Conservation (phyloP, 2,888 invertebrate species). For the Mellilla xanthometata region DNA sequence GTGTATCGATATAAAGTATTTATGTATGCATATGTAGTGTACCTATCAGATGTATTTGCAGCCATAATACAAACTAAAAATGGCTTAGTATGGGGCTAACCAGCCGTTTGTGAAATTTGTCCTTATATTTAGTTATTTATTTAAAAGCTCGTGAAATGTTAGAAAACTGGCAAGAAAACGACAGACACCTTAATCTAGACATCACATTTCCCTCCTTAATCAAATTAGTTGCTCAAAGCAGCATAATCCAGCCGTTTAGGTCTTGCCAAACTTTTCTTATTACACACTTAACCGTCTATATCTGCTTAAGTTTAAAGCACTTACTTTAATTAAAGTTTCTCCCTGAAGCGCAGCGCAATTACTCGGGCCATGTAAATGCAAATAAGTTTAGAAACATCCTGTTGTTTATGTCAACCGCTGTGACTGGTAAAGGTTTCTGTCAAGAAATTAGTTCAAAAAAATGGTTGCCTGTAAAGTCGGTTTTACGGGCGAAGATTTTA, state of each 20-base stretch:
- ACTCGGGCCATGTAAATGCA: conserved; percentile 80
- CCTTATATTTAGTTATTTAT: too few relatives aligned
- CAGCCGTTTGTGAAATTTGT: too few relatives aligned
- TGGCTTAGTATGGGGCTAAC: too few relatives aligned
- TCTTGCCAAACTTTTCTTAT: conserved; percentile 71
- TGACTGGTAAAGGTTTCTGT: conserved; percentile 24
- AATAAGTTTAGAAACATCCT: conserved; percentile 72
- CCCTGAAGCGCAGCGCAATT: conserved; percentile 78
- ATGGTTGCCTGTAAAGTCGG: too few relatives aligned
- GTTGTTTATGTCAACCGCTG: conserved; percentile 66
- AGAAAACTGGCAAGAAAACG: too few relatives aligned
- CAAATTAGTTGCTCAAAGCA: conserved; percentile 16
- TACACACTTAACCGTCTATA: conserved; percentile 64
- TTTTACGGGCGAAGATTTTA: too few relatives aligned
- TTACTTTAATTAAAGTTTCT: conserved; percentile 78
- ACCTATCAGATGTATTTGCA: too few relatives aligned
- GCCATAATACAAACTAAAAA: too few relatives aligned
- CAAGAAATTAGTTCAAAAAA: background rate
- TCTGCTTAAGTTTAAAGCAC: conserved; percentile 69
- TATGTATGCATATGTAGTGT: too few relatives aligned
- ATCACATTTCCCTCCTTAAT: background rate
- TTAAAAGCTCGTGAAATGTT: too few relatives aligned
- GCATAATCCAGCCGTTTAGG: conserved; percentile 43
- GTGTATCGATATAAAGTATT: too few relatives aligned
- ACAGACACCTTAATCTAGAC: too few relatives aligned